Evolutionary conservation across 1,140 invertebrate genomes (phyloP), one percentile per base, ranked within the genome.

Genomic region (Zaprionus kolodkinae): DNA sequence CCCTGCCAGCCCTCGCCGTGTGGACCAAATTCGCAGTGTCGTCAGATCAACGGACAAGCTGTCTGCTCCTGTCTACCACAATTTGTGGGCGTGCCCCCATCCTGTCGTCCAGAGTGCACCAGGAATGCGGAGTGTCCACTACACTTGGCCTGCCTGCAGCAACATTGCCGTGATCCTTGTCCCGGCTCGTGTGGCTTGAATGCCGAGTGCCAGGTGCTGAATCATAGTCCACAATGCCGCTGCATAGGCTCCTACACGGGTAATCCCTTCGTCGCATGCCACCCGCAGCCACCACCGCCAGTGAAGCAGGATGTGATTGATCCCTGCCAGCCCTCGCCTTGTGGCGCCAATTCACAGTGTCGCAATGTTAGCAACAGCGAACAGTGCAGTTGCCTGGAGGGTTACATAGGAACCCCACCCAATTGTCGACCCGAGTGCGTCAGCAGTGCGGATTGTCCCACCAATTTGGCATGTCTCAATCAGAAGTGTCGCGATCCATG

Each of bases 171-270:
- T 40, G 94, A 95, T 91, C 94, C 95, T 4, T 94, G 94, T 78
- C 93, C 93, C 3, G 94, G 94, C 3, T 93, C 93, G 0, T 94
- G 91, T 62, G 91, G 96, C n/a, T 75, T 95, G 6, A 96, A 97
- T 81, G 96, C 97, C 1, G 94, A 96, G 55, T 98, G 97, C 78
- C 94, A 95, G 76, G 96, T 97, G 3, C 94, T 97, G 1, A 97
- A 96, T 71, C 97, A 97, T 66, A 91, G 87, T 38, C 96, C 97
- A 0, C 96, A 96, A 54, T 97, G 97, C 89, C 96, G 94, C 67
- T 96, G 96, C 79, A 93, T 94, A 21, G 92, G 92, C 55, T 95
- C 95, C 33, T 96, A 94, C 75, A 96, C 95, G 7, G 97, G 97
- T 61, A 96, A 97, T 95, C 96, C 96, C 6, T 96, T 96, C 79